Conservation (phyloP, 2,888 invertebrate species). For the Galerucella pusilla region DNA sequence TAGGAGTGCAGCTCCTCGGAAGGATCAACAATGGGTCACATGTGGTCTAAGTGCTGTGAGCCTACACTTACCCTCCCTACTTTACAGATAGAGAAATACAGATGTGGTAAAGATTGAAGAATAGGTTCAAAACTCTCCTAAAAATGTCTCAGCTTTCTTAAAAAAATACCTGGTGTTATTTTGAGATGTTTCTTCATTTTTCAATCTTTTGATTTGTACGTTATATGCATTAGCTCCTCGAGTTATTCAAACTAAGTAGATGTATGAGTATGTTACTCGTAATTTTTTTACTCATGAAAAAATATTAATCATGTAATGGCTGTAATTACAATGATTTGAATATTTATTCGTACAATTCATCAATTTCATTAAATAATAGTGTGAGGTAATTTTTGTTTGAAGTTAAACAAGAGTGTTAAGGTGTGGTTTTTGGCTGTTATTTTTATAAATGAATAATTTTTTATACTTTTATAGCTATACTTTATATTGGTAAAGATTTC, state of each 20-base stretch:
- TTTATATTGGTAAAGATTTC: too few relatives aligned
- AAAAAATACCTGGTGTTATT: too few relatives aligned
- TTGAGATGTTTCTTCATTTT: too few relatives aligned
- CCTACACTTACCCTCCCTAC: too few relatives aligned
- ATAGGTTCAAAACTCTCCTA: too few relatives aligned
- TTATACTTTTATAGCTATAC: background rate
- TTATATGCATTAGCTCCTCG: background rate
- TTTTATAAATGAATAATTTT: background rate
- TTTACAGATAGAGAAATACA: too few relatives aligned
- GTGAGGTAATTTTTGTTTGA: background rate
- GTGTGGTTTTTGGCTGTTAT: background rate
- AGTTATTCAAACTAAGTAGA: background rate
- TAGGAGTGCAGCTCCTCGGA: too few relatives aligned
- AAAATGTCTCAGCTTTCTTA: too few relatives aligned
- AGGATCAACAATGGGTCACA: too few relatives aligned
- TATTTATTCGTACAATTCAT: slow-evolving; percentile 13
- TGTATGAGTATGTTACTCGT: background rate
- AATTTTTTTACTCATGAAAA: slow-evolving; percentile 5
- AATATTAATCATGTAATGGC: slow-evolving; percentile 5
- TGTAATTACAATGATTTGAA: slow-evolving; percentile 14
- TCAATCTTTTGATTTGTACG: too few relatives aligned
- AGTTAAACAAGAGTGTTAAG: background rate
- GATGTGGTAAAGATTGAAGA: too few relatives aligned
- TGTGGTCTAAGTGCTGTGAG: too few relatives aligned
- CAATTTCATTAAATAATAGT: slow-evolving; percentile 7